Conservation (phyloP, 2,888 invertebrate species). For the Hylaea fasciaria region DNA sequence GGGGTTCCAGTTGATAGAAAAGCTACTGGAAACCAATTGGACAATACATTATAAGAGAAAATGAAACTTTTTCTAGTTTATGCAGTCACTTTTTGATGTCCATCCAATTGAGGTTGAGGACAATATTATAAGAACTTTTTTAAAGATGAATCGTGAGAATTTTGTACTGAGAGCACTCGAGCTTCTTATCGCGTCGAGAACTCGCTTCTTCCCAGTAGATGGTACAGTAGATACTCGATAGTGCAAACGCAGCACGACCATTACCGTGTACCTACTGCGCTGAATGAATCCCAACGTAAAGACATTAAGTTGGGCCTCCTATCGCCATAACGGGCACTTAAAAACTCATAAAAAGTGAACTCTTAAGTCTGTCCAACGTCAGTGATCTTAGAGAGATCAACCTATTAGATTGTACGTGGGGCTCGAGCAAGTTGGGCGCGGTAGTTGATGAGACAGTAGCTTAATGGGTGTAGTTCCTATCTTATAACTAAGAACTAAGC, state of each 20-base stretch:
- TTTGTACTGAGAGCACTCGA: no score
- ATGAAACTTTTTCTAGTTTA: no score
- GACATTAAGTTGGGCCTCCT: slow-evolving; percentile 71
- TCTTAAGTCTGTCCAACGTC: slow-evolving; percentile 58
- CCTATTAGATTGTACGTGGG: slow-evolving; percentile 43
- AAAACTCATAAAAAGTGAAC: slow-evolving; percentile 76
- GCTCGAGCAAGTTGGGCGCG: slow-evolving; percentile 2
- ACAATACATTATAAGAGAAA: not conserved
- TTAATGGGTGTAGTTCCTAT: not conserved
- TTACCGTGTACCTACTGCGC: slow-evolving; percentile 48
- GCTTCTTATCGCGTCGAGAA: no score
- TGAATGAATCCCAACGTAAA: slow-evolving; percentile 57
- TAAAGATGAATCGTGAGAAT: no score
- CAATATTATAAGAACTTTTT: no score
- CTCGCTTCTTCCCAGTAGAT: no score
- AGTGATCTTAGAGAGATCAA: slow-evolving; percentile 57
- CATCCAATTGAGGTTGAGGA: no score
- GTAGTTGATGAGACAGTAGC: slow-evolving; percentile 9
- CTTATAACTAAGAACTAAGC: no score
- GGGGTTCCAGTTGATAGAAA: not conserved
- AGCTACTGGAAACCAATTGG: not conserved
- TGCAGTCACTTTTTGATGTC: no score
- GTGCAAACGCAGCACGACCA: slow-evolving; percentile 55
- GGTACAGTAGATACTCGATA: not conserved
- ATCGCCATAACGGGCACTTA: slow-evolving; percentile 77